These are phyloP conservation scores for Ennomos fuscantarius DNA, from an alignment of 2,888 invertebrate species.

Conservation along the genomic window DNA sequence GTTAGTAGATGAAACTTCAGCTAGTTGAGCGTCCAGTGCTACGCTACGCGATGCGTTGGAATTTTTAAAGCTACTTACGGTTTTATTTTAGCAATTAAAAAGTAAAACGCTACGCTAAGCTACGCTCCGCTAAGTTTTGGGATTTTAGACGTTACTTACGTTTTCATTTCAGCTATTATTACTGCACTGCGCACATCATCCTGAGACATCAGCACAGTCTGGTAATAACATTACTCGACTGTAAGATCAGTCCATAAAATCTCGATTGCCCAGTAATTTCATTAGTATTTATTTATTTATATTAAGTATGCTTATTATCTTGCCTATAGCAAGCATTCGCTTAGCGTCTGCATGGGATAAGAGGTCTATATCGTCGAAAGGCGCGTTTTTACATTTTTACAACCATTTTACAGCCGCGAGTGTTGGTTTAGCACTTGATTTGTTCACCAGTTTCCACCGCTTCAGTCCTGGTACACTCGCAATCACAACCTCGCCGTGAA, in stretches of 20 bases:
- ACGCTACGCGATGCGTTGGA: not conserved
- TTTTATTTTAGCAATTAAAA: no score
- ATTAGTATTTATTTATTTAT: no score
- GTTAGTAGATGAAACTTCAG: not conserved
- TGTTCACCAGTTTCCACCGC: constrained; percentile 23
- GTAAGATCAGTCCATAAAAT: no score
- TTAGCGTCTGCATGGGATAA: not conserved
- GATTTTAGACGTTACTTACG: no score
- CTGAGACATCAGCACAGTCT: no score
- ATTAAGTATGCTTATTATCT: no score
- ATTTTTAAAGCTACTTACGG: no score
- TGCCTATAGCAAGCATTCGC: no score
- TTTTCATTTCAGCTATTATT: no score
- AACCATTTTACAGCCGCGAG: constrained; percentile 45
- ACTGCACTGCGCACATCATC: no score
- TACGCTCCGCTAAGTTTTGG: not conserved
- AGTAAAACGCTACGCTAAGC: not conserved
- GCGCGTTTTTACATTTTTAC: constrained; percentile 4
- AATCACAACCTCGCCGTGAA: constrained; percentile 28
- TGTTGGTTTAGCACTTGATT: constrained; percentile 48
- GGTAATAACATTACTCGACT: no score
- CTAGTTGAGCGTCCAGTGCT: not conserved
- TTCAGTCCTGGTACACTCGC: constrained; percentile 11
- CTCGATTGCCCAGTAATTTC: no score
- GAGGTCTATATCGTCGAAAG: not conserved